Percentiles rank a stretch among this genome's conserved stretches.
Evolutionary conservation across 2,797 vertebrate species (phyloP).

Genomic region (Neoniphon sammara): DNA sequence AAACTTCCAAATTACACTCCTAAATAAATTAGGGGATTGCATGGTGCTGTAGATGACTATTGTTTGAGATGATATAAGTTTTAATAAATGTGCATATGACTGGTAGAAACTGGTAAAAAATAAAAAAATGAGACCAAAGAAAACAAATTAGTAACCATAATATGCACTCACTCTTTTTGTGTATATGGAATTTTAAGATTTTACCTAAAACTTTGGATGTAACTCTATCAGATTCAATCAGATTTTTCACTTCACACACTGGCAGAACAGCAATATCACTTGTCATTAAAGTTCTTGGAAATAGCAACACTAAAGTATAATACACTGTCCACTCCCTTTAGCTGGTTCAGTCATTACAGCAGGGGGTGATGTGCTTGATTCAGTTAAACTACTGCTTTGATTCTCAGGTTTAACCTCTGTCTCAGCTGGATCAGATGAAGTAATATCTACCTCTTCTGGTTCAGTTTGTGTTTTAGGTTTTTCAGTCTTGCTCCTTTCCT

Average conservation of each 20-base stretch:
- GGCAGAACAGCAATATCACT: not conserved
- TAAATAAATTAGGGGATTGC: not conserved
- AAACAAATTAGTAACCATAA: not conserved
- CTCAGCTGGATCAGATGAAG: constrained; percentile 26
- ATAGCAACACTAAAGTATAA: constrained; percentile 66
- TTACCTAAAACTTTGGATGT: not conserved
- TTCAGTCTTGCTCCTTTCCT: constrained; percentile 27
- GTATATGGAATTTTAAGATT: constrained; percentile 7
- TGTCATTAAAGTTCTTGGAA: not conserved
- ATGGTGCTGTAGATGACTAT: not conserved
- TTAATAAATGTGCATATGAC: not conserved
- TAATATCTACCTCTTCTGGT: constrained; percentile 14
- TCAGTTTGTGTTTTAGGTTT: constrained; percentile 24
- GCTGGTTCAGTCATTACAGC: constrained; percentile 19
- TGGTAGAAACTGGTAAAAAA: not conserved
- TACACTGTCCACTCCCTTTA: constrained; percentile 68
- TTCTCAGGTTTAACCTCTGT: constrained; percentile 31
- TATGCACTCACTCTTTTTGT: not conserved
- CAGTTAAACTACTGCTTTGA: constrained; percentile 23
- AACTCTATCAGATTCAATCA: not conserved
- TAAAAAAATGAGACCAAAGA: not conserved
- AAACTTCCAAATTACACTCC: constrained; percentile 24
- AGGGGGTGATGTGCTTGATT: not conserved
- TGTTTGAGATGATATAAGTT: too few relatives aligned
- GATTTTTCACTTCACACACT: constrained; percentile 9